A percentile compares a stretch with the other conserved stretches of the same genome.
phyloP scores from a whole-genome alignment of 2,888 invertebrate species.

The Limnephilus marmoratus region DNA sequence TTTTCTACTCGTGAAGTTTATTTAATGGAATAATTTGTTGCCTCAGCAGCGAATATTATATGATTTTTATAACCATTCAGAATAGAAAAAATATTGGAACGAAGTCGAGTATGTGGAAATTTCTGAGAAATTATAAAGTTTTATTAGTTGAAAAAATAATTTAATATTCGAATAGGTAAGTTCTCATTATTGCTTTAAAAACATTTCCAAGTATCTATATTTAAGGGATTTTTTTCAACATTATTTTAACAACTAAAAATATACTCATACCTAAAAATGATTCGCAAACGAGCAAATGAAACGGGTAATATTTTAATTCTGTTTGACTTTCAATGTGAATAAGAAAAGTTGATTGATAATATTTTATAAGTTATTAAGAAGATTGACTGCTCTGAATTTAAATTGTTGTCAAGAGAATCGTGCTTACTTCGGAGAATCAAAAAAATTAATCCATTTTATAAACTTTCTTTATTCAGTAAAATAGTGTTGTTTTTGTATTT shows the following conservation, averaged over 20 bases:
- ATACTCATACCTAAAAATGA: too few species aligned
- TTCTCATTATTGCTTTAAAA: background rate
- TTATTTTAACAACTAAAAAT: too few species aligned
- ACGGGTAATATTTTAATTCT: background rate
- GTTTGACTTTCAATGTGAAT: too few species aligned
- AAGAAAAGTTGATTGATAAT: background rate
- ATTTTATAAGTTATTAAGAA: background rate
- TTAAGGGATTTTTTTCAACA: too few species aligned
- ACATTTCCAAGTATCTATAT: too few species aligned
- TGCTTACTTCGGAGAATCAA: too few species aligned
- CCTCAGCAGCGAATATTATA: background rate
- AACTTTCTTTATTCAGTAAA: too few species aligned
- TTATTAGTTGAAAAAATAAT: background rate
- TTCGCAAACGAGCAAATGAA: background rate
- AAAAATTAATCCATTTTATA: too few species aligned
- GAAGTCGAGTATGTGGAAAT: background rate
- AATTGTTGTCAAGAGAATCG: too few species aligned
- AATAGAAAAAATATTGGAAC: background rate
- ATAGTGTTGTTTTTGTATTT: too few species aligned
- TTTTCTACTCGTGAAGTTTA: constrained; percentile 22
- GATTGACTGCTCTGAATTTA: too few species aligned
- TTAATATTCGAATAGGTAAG: background rate
- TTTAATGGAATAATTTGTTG: constrained; percentile 20
- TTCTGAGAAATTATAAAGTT: background rate
- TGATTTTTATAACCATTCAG: background rate